Percentiles rank a stretch among this genome's conserved stretches.
These are phyloP conservation scores for Macquaria ambigua DNA, from an alignment of 2,113 vertebrate species.

Conservation along the genomic window DNA sequence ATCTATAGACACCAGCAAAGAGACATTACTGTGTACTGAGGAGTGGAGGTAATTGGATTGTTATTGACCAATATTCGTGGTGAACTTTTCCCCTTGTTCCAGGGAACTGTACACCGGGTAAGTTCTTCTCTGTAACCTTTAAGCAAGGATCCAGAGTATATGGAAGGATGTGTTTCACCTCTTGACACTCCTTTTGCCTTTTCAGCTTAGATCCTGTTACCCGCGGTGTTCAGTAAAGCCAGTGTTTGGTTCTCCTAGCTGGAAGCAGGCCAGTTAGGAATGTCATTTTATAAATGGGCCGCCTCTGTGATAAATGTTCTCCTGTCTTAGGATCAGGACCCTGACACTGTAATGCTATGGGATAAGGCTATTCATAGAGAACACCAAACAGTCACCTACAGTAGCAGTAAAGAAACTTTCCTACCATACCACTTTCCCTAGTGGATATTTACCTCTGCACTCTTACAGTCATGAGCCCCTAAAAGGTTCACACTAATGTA, in stretches of 20 bases:
- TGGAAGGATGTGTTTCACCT: constrained; percentile 60
- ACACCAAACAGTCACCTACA: constrained; percentile 15
- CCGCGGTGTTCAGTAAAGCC: constrained; percentile 18
- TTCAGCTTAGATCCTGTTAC: constrained; percentile 44
- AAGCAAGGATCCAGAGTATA: constrained; percentile 40
- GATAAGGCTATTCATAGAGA: constrained; percentile 61
- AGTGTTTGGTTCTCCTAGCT: constrained; percentile 33
- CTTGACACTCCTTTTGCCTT: constrained; percentile 46
- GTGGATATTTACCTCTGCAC: constrained; percentile 25
- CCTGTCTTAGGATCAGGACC: constrained; percentile 63
- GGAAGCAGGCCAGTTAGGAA: constrained; percentile 47
- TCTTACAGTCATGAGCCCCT: neutral
- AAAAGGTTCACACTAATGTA: neutral
- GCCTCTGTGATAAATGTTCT: constrained; percentile 72
- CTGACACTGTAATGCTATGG: constrained; percentile 46
- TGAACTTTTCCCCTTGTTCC: constrained; percentile 63
- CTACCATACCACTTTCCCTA: neutral
- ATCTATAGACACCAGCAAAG: constrained; percentile 26
- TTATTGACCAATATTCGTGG: constrained; percentile 51
- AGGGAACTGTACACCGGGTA: constrained; percentile 37
- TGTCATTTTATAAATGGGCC: constrained; percentile 60
- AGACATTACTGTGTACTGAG: constrained; percentile 7
- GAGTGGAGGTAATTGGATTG: constrained; percentile 26
- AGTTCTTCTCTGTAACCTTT: constrained; percentile 64
- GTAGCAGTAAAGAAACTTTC: constrained; percentile 40